Conservation (phyloP, 1,140 invertebrate species). For the Venturia canescens region DNA sequence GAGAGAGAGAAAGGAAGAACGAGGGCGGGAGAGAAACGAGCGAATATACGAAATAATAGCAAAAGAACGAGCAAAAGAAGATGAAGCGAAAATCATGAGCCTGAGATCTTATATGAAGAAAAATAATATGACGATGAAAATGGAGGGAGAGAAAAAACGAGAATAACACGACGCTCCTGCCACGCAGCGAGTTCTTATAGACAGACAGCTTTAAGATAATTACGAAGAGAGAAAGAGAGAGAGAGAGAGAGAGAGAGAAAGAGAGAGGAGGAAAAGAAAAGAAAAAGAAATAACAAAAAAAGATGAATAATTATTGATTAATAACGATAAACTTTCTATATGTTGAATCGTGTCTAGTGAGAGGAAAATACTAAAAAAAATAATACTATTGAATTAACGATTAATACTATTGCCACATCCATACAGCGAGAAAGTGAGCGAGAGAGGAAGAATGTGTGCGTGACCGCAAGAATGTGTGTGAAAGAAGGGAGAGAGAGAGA, state of each 20-base stretch:
- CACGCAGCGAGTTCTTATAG: conserved; percentile 73
- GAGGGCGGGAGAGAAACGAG: too few species aligned
- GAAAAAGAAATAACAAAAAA: conserved; percentile 68
- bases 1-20: background rate
- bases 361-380: conserved; percentile 54
- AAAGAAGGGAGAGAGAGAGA: background rate
- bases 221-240: conserved; percentile 66
- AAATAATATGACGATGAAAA: conserved; percentile 44
- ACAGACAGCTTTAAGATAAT: conserved; percentile 76
- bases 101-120: conserved; percentile 52
- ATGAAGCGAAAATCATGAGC: conserved; percentile 35
- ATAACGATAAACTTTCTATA: conserved; percentile 76
- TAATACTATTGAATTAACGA: conserved; percentile 69
- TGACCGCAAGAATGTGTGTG: background rate
- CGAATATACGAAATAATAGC: background rate
- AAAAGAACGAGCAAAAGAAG: too few species aligned
- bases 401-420: conserved; percentile 67
- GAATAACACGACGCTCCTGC: conserved; percentile 69
- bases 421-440: conserved; percentile 26
- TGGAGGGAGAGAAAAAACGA: conserved; percentile 37
- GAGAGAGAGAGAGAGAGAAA: conserved; percentile 55
- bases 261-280: conserved; percentile 53
- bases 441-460: background rate
- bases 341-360: conserved; percentile 76
- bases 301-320: conserved; percentile 73